Evolutionary conservation across 2,113 vertebrate species (phyloP).

Genomic region (Myiopsitta monachus): DNA sequence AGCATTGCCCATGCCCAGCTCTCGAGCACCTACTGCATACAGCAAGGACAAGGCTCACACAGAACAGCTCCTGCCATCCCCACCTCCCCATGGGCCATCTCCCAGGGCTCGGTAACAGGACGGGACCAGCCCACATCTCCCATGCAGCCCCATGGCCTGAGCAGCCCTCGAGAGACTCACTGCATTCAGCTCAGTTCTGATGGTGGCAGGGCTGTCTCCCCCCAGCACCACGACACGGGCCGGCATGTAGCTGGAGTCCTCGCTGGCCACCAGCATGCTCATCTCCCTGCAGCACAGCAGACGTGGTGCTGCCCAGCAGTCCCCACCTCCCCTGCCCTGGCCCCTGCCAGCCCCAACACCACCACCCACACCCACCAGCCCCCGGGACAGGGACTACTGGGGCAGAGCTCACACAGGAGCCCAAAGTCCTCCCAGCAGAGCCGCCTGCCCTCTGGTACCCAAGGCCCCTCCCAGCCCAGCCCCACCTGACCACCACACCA

Average conservation of each 20-base stretch:
- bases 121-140: neutral
- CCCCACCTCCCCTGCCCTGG: neutral
- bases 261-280: slow-evolving; percentile 87
- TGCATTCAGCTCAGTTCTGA: slow-evolving; percentile 87
- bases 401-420: neutral
- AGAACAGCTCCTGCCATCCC: neutral
- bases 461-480: neutral
- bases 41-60: neutral
- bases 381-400: fast-evolving
- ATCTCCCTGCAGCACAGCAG: slow-evolving; percentile 79
- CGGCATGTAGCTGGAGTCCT: slow-evolving; percentile 98
- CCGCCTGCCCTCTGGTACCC: neutral
- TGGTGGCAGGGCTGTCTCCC: slow-evolving; percentile 80
- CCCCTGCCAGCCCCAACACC: neutral
- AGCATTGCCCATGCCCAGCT: neutral
- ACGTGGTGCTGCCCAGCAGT: neutral
- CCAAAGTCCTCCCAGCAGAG: fast-evolving
- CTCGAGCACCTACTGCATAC: neutral
- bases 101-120: fast-evolving
- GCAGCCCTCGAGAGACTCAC: slow-evolving; percentile 61
- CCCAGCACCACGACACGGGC: slow-evolving; percentile 89
- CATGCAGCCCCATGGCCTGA: fast-evolving
- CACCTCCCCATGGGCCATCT: neutral
- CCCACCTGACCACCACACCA: slow-evolving; percentile 88
- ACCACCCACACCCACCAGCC: fast-evolving